Conservation (phyloP, 2,113 vertebrate genomes). For the Campylorhamphus procurvoides region DNA sequence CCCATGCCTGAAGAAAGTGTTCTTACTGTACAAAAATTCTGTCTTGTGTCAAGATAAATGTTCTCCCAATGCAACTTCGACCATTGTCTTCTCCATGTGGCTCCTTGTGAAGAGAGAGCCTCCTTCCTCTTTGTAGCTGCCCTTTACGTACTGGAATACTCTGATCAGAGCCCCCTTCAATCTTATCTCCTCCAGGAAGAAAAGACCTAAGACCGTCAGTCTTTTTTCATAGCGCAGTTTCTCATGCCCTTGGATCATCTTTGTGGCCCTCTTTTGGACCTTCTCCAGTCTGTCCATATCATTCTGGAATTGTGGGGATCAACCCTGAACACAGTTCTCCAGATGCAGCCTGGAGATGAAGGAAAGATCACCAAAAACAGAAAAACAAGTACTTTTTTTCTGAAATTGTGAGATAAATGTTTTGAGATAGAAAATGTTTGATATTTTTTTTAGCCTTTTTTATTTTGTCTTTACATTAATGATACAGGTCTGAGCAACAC, state of each 20-base stretch:
- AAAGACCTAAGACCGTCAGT: background rate
- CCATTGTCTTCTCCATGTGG: background rate
- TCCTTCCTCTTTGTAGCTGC: background rate
- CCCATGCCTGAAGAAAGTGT: background rate
- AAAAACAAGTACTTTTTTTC: background rate
- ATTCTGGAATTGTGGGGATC: background rate
- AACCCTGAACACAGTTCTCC: background rate
- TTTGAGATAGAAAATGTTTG: background rate
- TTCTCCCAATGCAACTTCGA: background rate
- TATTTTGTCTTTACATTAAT: background rate
- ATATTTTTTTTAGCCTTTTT: background rate
- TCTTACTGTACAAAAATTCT: background rate
- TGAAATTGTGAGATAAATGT: background rate
- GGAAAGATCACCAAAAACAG: background rate
- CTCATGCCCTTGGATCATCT: background rate
- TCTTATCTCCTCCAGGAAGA: background rate
- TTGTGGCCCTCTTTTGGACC: background rate
- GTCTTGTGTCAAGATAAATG: background rate
- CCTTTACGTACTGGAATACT: background rate
- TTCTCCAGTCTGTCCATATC: background rate
- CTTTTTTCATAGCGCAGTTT: background rate
- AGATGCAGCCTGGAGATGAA: background rate
- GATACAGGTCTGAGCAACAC: background rate
- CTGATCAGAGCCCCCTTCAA: background rate
- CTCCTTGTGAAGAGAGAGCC: background rate